Percentiles rank a stretch among this genome's conserved stretches.
These are phyloP conservation scores for Odontamblyopus lacepedii DNA, from an alignment of 2,797 vertebrate genomes.

Conservation along the genomic window DNA sequence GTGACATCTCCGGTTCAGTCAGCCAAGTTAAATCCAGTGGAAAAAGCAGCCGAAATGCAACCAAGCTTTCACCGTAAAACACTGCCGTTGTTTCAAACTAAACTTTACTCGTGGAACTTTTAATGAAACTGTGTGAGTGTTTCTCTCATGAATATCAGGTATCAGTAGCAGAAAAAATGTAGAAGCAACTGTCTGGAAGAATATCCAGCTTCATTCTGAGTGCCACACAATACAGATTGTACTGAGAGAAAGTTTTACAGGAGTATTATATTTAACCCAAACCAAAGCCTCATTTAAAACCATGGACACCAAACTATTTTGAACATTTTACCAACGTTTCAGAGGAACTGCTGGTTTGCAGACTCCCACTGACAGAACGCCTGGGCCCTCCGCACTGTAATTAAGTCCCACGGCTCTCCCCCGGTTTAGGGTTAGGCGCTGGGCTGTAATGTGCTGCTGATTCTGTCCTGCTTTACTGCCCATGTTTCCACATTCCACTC, in stretches of 20 bases:
- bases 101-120: background rate
- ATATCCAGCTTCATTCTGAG: background rate
- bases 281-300: constrained; percentile 12
- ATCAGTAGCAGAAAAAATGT: constrained; percentile 3
- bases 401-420: constrained; percentile 60
- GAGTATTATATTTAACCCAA: constrained; percentile 6
- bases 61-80: background rate
- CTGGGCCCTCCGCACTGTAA: constrained; percentile 57
- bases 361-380: constrained; percentile 51
- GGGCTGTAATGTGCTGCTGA: constrained; percentile 25
- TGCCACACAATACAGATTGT: background rate
- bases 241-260: background rate
- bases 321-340: constrained; percentile 48
- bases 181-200: background rate
- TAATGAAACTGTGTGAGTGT: background rate
- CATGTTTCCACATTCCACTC: constrained; percentile 38
- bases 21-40: constrained; percentile 31
- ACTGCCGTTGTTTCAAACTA: constrained; percentile 3
- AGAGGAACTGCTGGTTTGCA: constrained; percentile 55
- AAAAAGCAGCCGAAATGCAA: constrained; percentile 24
- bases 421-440: constrained; percentile 42
- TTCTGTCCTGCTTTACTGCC: constrained; percentile 35
- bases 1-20: constrained; percentile 30
- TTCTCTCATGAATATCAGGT: constrained; percentile 7
- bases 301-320: constrained; percentile 17